phyloP scores from a whole-genome alignment of 2,888 invertebrate species.

The Resseliella maxima region DNA sequence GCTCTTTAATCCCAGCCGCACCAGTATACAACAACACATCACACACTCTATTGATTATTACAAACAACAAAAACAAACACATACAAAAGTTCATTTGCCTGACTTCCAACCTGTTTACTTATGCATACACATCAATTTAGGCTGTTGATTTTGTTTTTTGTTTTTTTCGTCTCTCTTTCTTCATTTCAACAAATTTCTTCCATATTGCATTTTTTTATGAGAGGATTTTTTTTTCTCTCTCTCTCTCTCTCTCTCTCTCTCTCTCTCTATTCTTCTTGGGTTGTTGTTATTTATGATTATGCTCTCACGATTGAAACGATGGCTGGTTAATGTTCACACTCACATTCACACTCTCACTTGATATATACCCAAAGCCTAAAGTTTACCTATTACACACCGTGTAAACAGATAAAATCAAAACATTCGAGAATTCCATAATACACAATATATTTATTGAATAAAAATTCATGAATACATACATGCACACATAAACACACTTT shows the following conservation, averaged over 20 bases:
- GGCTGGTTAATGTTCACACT: not conserved
- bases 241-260: no score
- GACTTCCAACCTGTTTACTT: constrained; percentile 42
- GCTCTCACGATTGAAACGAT: constrained; percentile 9
- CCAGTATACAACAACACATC: not conserved
- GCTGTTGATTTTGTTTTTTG: not conserved
- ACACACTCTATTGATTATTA: not conserved
- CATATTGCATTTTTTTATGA: constrained; percentile 36
- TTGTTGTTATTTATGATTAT: constrained; percentile 37
- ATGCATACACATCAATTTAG: constrained; percentile 37
- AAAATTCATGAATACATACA: not conserved
- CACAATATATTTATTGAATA: no score
- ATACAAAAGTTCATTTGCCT: constrained; percentile 17
- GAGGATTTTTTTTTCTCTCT: not conserved
- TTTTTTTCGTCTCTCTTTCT: not conserved
- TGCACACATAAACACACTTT: no score
- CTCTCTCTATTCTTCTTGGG: not conserved
- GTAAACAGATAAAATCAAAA: constrained; percentile 44
- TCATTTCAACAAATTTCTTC: not conserved
- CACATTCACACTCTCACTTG: constrained; percentile 30
- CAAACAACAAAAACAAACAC: not conserved
- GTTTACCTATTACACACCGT: constrained; percentile 16
- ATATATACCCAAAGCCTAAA: not conserved
- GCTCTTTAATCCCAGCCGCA: not conserved
- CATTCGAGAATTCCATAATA: not conserved